A percentile compares a stretch with the other conserved stretches of the same genome.
These are phyloP conservation scores for Drosophila persimilis DNA, from an alignment of 1,140 invertebrate genomes.

Conservation along the genomic window DNA sequence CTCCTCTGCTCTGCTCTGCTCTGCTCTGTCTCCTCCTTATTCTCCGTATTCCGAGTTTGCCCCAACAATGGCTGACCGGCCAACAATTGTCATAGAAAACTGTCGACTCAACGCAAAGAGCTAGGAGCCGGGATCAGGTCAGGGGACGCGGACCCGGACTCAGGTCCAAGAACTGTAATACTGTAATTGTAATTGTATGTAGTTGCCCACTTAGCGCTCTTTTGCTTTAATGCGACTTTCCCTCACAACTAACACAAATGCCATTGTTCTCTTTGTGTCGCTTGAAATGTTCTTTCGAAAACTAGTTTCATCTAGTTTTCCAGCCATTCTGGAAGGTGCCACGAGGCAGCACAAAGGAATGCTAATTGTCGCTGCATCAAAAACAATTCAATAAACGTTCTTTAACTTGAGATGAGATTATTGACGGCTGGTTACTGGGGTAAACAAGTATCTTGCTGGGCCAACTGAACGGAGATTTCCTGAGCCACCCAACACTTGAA, in stretches of 20 bases:
- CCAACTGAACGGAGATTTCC: background rate
- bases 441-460: no score
- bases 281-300: constrained; percentile 60
- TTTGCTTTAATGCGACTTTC: constrained; percentile 71
- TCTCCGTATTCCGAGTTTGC: background rate
- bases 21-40: background rate
- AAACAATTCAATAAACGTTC: background rate
- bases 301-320: constrained; percentile 66
- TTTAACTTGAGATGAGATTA: no score
- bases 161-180: constrained; percentile 49
- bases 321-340: constrained; percentile 10
- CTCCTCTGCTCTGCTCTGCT: background rate
- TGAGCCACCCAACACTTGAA: constrained; percentile 35
- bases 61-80: constrained; percentile 63
- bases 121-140: constrained; percentile 11
- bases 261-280: constrained; percentile 65
- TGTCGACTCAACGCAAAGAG: constrained; percentile 52
- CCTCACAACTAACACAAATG: constrained; percentile 39
- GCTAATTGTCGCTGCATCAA: constrained; percentile 3
- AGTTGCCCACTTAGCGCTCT: constrained; percentile 73
- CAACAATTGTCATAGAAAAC: constrained; percentile 78
- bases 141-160: background rate
- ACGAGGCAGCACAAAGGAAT: background rate
- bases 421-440: no score
- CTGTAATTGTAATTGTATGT: constrained; percentile 77